Conservation (phyloP, 1,140 invertebrate species). For the Centruroides vittatus region DNA sequence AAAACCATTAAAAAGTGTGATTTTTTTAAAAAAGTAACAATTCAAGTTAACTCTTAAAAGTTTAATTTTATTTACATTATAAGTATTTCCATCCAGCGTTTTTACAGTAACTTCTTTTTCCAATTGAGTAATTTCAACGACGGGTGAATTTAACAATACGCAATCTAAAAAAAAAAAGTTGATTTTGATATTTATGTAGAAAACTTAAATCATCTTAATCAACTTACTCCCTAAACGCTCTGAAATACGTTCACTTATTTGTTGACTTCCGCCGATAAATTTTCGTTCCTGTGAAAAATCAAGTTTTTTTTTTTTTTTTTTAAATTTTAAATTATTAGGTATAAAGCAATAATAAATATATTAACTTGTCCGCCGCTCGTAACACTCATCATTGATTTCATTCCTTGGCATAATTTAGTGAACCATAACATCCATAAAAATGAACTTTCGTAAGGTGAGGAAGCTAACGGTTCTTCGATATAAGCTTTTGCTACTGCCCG, state of each 20-base stretch:
- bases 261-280: conserved; percentile 29
- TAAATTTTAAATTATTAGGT: too few species aligned
- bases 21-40: not conserved
- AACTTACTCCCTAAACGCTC: conserved; percentile 21
- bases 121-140: conserved; percentile 10
- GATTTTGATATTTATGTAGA: not conserved
- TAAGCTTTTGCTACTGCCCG: too few species aligned
- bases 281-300: conserved; percentile 25
- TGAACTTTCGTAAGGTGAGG: conserved; percentile 23
- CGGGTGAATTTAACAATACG: not conserved
- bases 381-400: conserved; percentile 24
- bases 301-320: not conserved
- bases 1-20: not conserved
- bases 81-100: conserved; percentile 17
- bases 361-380: conserved; percentile 21
- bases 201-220: not conserved
- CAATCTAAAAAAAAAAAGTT: not conserved
- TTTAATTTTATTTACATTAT: conserved; percentile 9
- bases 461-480: too few species aligned
- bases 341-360: not conserved
- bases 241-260: conserved; percentile 26
- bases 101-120: conserved; percentile 15
- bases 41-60: not conserved
- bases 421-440: conserved; percentile 31
- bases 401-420: conserved; percentile 25